phyloP scores from a whole-genome alignment of 2,797 vertebrate genomes.

The Tokudaia tokunoshimensis region DNA sequence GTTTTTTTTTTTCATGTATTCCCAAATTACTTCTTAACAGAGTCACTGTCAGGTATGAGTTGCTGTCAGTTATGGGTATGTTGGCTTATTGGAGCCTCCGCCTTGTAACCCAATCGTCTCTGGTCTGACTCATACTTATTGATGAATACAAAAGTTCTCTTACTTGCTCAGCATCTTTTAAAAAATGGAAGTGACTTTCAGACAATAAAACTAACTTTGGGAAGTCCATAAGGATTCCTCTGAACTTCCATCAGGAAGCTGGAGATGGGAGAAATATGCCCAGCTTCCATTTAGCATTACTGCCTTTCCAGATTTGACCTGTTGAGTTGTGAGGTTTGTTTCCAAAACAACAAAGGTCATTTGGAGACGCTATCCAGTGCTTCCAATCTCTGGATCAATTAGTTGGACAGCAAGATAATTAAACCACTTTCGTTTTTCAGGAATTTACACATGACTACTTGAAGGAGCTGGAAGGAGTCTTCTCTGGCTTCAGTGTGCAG shows the following conservation, averaged over 20 bases:
- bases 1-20: not conserved
- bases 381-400: not conserved
- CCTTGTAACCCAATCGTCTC: not conserved
- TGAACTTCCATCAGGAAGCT: not conserved
- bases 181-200: not conserved
- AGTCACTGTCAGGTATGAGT: not conserved
- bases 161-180: not conserved
- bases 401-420: not conserved
- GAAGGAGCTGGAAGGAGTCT: not conserved
- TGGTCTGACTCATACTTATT: not conserved
- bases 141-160: slow-evolving; percentile 9
- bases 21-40: not conserved
- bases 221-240: not conserved
- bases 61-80: not conserved
- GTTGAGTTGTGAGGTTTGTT: not conserved
- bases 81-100: not conserved
- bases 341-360: slow-evolving; percentile 28
- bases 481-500: not conserved
- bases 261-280: not conserved
- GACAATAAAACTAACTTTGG: not conserved
- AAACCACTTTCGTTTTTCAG: not conserved
- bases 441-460: not conserved
- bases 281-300: not conserved
- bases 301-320: not conserved
- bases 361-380: not conserved